Evolutionary conservation across 2,888 invertebrate genomes (phyloP), one percentile per base, ranked within the genome.

Genomic region (Sarcophaga caerulescens): DNA sequence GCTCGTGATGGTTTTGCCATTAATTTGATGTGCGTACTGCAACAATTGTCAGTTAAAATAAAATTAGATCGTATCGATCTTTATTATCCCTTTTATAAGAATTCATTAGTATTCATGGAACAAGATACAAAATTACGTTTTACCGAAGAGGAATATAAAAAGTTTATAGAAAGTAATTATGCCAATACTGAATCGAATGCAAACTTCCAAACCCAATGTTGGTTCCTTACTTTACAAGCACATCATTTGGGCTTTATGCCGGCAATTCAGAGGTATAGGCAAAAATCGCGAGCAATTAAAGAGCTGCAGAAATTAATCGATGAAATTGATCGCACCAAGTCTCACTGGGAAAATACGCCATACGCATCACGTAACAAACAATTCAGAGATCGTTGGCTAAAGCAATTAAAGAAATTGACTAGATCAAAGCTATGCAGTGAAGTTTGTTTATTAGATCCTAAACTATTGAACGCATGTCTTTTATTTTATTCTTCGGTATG

Each of bases 1-100:
- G 97, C 98, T 14, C 97, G 98, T 6, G 99, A 99, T 93, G 99
- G 99, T 0, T 98, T 98, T 93, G 98, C 99, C 96, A 94, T 99
- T 89, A 99, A 99, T 94, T 93, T 99, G 21, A 95, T 99, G 90
- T 96, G 97, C 74, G 97, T 99, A 23, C 94, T 99, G 88, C 99
- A 99, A 92, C 95, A 97, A 93, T 94, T 99, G 25, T 96, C 98
- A 0, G 95, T 97, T 17, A 98, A 98, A 93, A 96, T 99, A 78
- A 97, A 97, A 92, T 93, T 99, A 87, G 97, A 98, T 91, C 97
- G 97, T 89, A 96, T 99, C 87, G 98, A 99, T 93, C 95, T 96
- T 0, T 94, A 96, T 89, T 99, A 99, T 94, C 97, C 97, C 47
- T 98, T 97, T 94, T 96, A 98, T 93, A 96, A 97, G 0, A 95